Evolutionary conservation across 2,797 vertebrate species (phyloP), one percentile per base, ranked within the genome.

Genomic region (Sebastes hubbsi): DNA sequence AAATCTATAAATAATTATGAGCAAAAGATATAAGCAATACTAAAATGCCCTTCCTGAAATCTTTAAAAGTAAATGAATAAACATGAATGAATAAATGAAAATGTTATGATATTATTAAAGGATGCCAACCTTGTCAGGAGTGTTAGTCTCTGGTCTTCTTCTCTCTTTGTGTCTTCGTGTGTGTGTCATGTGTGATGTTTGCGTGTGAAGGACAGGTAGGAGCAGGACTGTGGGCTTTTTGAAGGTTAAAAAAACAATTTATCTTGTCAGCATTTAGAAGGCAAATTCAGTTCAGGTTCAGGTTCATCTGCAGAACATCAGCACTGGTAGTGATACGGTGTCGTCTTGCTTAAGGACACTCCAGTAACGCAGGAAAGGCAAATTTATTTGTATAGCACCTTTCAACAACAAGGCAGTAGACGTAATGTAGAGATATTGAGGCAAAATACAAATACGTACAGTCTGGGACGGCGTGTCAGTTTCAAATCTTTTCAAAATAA

Each of bases 231-330:
- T n/a, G 54, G 18, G 13, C 12, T 36, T 62, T 72, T 84, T 72
- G 63, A 68, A 72, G 72, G 6, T 56, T 29, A 7, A 5, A 29
- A 18, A 29, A 18, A 24, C 14, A 1, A 12, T 66, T 73, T 32
- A 59, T 61, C n/a, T 27, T 30, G 18, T 25, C 29, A 13, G 1
- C 18, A 62, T 81, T 56, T 71, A 25, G 20, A 32, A 85, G 72
- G 76, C 72, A 85, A 85, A 82, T 85, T 46, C 29, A 9, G 42
- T 38, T 34, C 29, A 9, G 5, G 55, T 54, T 52, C 46, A 20
- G 46, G 42, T 46, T 49, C 29, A 59, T 46, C 24, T 30, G 13
- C 36, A 58, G 6, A 14, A 58, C 62, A 72, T 8, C 25, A 20
- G 27, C 27, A 49, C 11, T 46, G 2, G 3, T 22, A 24, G 11